Evolutionary conservation across 1,140 invertebrate genomes (phyloP).

Genomic region (Pantala flavescens): DNA sequence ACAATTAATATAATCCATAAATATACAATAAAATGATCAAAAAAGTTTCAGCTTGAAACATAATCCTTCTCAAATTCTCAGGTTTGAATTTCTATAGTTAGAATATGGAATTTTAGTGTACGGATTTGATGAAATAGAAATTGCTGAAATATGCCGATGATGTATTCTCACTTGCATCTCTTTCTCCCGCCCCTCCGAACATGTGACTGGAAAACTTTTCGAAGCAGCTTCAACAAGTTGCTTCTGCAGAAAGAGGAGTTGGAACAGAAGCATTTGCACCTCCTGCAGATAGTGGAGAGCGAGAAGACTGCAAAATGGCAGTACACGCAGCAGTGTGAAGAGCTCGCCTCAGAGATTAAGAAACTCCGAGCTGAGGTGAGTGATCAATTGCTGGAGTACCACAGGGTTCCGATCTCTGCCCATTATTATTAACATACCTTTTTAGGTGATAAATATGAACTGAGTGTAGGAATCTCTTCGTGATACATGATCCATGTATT

Average conservation of each 20-base stretch:
- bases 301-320: conserved; percentile 90
- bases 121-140: too few relatives aligned
- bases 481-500: too few relatives aligned
- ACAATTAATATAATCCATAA: too few relatives aligned
- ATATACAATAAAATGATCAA: too few relatives aligned
- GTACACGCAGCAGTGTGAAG: conserved; percentile 86
- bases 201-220: conserved; percentile 20
- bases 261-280: conserved; percentile 85
- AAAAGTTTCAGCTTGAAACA: too few relatives aligned
- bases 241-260: conserved; percentile 83
- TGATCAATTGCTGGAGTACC: neutral
- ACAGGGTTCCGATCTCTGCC: neutral
- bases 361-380: conserved; percentile 78
- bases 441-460: neutral
- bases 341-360: conserved; percentile 77
- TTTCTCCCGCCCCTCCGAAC: neutral
- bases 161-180: too few relatives aligned
- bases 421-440: neutral
- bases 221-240: conserved; percentile 80
- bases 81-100: too few relatives aligned
- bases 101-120: too few relatives aligned
- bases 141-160: too few relatives aligned
- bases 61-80: too few relatives aligned
- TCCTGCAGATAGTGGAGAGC: conserved; percentile 84
- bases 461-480: neutral